Conservation (phyloP, 1,140 invertebrate genomes). For the Mycetomoellerius zeteki region DNA sequence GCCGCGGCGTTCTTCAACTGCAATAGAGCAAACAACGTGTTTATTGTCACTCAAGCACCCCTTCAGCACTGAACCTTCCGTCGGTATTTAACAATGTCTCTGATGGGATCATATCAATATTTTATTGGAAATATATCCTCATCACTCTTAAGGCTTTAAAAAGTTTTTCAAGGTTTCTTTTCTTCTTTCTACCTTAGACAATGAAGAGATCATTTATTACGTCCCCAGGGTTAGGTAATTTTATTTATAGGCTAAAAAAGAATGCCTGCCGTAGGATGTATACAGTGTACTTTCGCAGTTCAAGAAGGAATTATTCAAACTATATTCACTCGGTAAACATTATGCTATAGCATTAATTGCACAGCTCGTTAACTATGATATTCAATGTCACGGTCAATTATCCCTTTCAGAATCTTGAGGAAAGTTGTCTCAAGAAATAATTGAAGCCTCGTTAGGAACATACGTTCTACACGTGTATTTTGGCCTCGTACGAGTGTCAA, state of each 20-base stretch:
- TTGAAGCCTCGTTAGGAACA: background rate
- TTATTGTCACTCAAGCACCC: background rate
- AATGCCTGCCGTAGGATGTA: background rate
- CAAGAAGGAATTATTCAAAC: background rate
- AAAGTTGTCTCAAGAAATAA: background rate
- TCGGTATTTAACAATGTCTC: background rate
- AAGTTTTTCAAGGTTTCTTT: slow-evolving; percentile 3
- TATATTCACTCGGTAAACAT: slow-evolving; percentile 34
- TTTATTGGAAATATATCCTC: slow-evolving; percentile 20
- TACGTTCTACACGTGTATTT: background rate
- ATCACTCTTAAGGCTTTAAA: background rate
- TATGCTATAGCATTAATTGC: slow-evolving; percentile 34
- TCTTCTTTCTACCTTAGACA: background rate
- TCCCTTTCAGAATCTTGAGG: slow-evolving; percentile 4
- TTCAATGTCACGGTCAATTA: slow-evolving; percentile 40
- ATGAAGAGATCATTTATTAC: slow-evolving; percentile 34
- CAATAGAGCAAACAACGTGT: slow-evolving; percentile 79
- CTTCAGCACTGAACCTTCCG: background rate
- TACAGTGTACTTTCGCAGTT: background rate
- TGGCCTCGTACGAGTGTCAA: background rate
- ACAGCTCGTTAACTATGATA: slow-evolving; percentile 22
- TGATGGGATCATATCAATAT: background rate
- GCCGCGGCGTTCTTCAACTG: slow-evolving; percentile 99
- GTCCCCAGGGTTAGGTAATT: slow-evolving; percentile 3
- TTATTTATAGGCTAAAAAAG: slow-evolving; percentile 18